Base-by-base conservation (phyloP, 2,888 invertebrate species). In the Mimas tiliae region DNA sequence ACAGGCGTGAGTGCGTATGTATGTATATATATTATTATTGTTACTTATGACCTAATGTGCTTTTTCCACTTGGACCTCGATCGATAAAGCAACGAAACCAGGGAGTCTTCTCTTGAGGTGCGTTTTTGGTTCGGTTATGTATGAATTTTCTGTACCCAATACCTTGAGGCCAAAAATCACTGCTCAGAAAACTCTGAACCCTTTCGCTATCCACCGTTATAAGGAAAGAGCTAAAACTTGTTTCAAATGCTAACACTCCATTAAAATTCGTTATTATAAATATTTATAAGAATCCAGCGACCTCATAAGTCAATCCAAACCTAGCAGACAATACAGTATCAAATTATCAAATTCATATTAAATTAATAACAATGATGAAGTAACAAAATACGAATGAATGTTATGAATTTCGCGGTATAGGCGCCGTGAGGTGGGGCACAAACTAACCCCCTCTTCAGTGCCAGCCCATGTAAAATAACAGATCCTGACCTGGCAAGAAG, bases 281-380 rank as follows among this genome's bases (percentile, higher is more conserved):
- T 45, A 45, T 45, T 45, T 45, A 45, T 45, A 11, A 45, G 45
- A 45, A 11, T 12, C 45, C 45, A 6, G 12, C 33, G 14, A 11
- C 21, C 48, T 52, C 14, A 52, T 52, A 12, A 33, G 9, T 38
- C 16, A 47, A 27, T 48, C 8, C 11, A 11, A 9, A 9, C 7
- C 7, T 45, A 8, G 6, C 27, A 14, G 19, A 62, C 45, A 47
- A 27, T 14, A 19, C 6, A 81, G 79, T 79, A 77, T 76, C 75
- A 76, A 75, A 68, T 73, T 69, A 72, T 76, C 51, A 81, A 80
- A 80, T 78, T 76, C 76, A 78, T 75, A 69, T 73, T 69, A 72
- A 76, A 77, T 81, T 78, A 78, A 78, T 78, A 78, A 77, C 75
- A 73, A 65, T 71, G 73, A 72, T 74, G 73, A 75, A 70, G 74